Base-by-base conservation (phyloP, 1,140 invertebrate species). In the Eciton burchellii region DNA sequence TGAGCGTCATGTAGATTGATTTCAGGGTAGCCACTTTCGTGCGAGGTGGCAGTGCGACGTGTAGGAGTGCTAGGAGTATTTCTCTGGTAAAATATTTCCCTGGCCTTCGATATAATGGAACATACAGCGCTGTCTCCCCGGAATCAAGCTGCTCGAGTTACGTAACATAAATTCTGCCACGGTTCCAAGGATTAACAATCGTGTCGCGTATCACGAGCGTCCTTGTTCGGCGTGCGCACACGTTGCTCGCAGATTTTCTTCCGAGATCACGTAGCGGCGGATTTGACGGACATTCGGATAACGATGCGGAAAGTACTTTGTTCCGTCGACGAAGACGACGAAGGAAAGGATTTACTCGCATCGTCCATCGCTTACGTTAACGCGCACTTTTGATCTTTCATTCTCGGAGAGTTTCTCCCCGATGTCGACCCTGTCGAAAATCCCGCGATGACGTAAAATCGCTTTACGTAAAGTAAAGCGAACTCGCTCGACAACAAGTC, bases 181-280 rank as follows among this genome's bases (percentile, higher is more conserved):
- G 54, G 49, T 70, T 70, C n/a, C n/a, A 54, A 70, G 26, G 2
- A 70, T 70, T 70, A 70, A 54, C 49, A 54, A 70, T 70, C 45
- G 12, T 66, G 43, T 54, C 26, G 24, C 19, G 26, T 49, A 35
- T 54, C 62, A 45, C 66, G n/a, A 70, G 26, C 35, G 35, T 70
- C 16, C 47, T 65, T 65, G 26, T 49, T 12, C 21, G 11, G 16
- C 3, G 41, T 24, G 29, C 59, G 5, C 26, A 12, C 6, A 21
- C 2, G 35, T 6, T 35, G 35, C 2, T 35, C 35, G 35, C 6
- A 35, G 6, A 35, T 6, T 35, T 35, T 35, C 2, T 35, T 35
- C 2, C 35, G 6, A 35, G 6, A 35, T 35, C n/a, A n/a, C n/a
- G 6, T 35, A 35, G 2, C 35, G 6, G 35, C n/a, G 35, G 6